phyloP scores from a whole-genome alignment of 53 echinoderm and acorn worm species.

The Zoroaster sp. region DNA sequence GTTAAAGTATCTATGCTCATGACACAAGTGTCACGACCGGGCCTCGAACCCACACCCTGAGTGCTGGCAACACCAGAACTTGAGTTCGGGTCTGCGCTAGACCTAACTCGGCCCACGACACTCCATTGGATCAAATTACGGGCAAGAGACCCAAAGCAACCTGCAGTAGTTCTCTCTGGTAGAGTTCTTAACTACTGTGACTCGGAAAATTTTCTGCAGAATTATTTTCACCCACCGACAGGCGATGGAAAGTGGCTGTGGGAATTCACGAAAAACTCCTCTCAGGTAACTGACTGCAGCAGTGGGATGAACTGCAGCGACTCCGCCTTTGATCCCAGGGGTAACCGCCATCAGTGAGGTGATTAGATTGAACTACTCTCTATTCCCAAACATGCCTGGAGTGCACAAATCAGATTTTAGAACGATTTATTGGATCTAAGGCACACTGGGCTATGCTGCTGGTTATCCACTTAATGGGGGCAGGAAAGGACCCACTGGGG shows the following conservation, averaged over 20 bases:
- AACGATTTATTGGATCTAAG: neutral
- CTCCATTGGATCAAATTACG: neutral
- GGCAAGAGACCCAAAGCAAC: neutral
- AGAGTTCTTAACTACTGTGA: constrained; percentile 52
- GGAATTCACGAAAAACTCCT: constrained; percentile 53
- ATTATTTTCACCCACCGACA: neutral
- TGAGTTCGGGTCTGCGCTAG: no score
- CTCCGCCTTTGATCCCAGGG: neutral
- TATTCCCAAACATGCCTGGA: neutral
- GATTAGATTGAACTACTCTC: constrained; percentile 48
- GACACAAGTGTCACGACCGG: no score
- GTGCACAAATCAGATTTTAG: neutral
- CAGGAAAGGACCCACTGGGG: neutral
- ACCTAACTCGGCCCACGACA: no score
- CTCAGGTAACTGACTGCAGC: neutral
- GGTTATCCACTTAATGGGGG: constrained; percentile 42
- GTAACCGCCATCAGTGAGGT: constrained; percentile 44
- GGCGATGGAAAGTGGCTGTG: constrained; percentile 26
- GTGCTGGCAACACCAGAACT: no score
- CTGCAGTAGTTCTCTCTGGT: neutral
- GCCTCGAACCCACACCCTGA: no score
- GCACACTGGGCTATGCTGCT: constrained; percentile 34
- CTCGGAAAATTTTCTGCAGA: neutral
- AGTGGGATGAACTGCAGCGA: constrained; percentile 14
- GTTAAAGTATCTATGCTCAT: no score